These are phyloP conservation scores for Andrena praecox DNA, from an alignment of 2,888 invertebrate genomes.

Conservation along the genomic window DNA sequence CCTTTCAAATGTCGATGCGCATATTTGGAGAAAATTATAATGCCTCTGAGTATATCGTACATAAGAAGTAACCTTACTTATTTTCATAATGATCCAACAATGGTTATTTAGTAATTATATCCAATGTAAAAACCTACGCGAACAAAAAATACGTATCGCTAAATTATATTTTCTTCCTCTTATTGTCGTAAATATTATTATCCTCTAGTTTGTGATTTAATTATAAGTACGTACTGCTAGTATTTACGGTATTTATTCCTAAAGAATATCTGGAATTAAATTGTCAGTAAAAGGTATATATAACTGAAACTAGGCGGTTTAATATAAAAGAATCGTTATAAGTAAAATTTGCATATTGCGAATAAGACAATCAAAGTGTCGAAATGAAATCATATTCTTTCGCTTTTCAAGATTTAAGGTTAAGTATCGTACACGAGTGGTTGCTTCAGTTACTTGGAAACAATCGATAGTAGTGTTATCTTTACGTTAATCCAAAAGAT, in stretches of 20 bases:
- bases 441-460: neutral
- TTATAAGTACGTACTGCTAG: no score
- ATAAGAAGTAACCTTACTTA: conserved; percentile 18
- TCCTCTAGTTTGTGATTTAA: no score
- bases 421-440: no score
- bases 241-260: neutral
- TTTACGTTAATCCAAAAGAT: neutral
- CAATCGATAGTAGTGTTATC: neutral
- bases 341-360: no score
- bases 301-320: no score
- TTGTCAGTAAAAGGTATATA: no score
- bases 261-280: neutral
- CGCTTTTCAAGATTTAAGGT: no score
- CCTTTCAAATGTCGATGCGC: conserved; percentile 25
- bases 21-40: conserved; percentile 10
- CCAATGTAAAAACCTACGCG: neutral
- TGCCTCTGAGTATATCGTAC: neutral
- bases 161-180: neutral
- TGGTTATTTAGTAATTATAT: neutral
- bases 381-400: no score
- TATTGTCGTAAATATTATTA: neutral
- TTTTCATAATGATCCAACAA: conserved; percentile 24
- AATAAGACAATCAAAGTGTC: no score
- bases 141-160: neutral
- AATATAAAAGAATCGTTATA: no score